Evolutionary conservation across 2,888 invertebrate species (phyloP).

Genomic region (Drosophila prostipennis): DNA sequence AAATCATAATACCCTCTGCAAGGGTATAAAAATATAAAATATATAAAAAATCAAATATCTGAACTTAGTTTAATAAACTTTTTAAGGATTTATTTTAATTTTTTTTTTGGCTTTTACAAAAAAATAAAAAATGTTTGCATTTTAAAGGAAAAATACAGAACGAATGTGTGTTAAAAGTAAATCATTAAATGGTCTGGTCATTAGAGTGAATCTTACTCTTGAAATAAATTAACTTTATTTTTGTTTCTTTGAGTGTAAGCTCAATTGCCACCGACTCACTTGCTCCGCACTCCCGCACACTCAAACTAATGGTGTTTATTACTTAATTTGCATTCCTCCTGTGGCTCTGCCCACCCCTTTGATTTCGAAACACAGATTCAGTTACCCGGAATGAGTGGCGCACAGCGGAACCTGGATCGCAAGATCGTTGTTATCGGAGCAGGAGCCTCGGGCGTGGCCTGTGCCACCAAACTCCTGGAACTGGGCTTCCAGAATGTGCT

Average conservation of each 20-base stretch:
- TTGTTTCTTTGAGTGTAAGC: not conserved
- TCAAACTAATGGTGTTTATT: conserved; percentile 6
- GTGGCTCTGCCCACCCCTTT: not conserved
- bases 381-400: conserved; percentile 36
- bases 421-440: conserved; percentile 84
- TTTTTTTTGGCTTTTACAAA: too few relatives aligned
- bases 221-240: too few relatives aligned
- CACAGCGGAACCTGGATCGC: conserved; percentile 53
- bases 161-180: too few relatives aligned
- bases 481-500: conserved; percentile 85
- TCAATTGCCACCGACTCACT: conserved; percentile 11
- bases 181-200: too few relatives aligned
- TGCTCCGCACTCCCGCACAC: not conserved
- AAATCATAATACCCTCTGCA: too few relatives aligned
- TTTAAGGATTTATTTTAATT: too few relatives aligned
- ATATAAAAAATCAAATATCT: too few relatives aligned
- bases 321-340: conserved; percentile 17
- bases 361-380: conserved; percentile 4
- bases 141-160: too few relatives aligned
- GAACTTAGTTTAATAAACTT: too few relatives aligned
- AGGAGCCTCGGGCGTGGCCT: conserved; percentile 84
- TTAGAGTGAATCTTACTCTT: too few relatives aligned
- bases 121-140: too few relatives aligned
- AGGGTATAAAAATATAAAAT: too few relatives aligned
- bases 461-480: conserved; percentile 84